Evolutionary conservation across 1,140 invertebrate species (phyloP).

Genomic region (Frieseomelitta varia): DNA sequence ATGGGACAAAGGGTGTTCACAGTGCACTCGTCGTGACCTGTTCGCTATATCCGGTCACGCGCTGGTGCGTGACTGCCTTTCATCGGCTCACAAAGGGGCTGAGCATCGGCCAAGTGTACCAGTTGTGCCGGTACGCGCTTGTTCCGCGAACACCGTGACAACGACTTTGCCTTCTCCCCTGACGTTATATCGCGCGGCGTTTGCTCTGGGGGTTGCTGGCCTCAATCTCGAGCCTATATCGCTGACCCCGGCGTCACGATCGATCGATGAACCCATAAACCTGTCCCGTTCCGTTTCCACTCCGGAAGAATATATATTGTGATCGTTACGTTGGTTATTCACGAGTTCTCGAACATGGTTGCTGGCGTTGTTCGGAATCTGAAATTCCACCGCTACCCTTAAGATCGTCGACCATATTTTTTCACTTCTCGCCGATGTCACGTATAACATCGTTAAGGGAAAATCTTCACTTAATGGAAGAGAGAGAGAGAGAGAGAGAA

Average conservation of each 20-base stretch:
- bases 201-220: constrained; percentile 42
- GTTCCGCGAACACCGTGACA: constrained; percentile 36
- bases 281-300: constrained; percentile 62
- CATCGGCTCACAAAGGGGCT: constrained; percentile 61
- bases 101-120: constrained; percentile 18
- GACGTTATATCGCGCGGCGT: constrained; percentile 39
- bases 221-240: constrained; percentile 68
- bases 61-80: constrained; percentile 66
- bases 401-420: neutral
- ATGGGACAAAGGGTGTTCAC: constrained; percentile 57
- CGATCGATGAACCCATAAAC: constrained; percentile 66
- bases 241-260: constrained; percentile 33
- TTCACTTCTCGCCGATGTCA: neutral
- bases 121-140: constrained; percentile 33
- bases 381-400: neutral
- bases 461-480: neutral
- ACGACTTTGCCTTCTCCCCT: constrained; percentile 24
- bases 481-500: neutral
- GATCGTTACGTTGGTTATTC: constrained; percentile 52
- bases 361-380: constrained; percentile 1
- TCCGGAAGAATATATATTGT: constrained; percentile 61
- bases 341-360: neutral
- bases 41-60: constrained; percentile 65
- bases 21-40: constrained; percentile 67
- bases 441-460: too few relatives aligned